Conservation (phyloP, 2,888 invertebrate species). For the Cephalotes varians region DNA sequence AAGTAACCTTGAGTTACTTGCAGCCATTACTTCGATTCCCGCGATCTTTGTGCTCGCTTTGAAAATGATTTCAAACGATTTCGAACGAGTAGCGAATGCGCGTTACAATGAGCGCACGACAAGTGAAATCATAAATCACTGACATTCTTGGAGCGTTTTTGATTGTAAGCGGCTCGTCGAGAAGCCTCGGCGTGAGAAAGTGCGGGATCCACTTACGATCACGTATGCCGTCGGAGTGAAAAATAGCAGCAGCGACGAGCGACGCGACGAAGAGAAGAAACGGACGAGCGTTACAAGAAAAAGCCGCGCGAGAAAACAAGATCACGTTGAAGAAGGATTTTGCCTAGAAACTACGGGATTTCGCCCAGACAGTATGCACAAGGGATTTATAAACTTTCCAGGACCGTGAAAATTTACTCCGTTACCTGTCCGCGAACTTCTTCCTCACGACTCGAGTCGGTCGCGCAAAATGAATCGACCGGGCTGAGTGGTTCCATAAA, state of each 20-base stretch:
- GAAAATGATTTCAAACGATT: slow-evolving; percentile 23
- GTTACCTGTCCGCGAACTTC: slow-evolving; percentile 67
- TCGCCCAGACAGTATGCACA: slow-evolving; percentile 58
- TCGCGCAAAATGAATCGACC: slow-evolving; percentile 64
- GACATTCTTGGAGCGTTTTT: neutral
- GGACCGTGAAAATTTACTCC: slow-evolving; percentile 65
- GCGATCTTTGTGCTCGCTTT: slow-evolving; percentile 12
- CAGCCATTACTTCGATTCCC: slow-evolving; percentile 24
- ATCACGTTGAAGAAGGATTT: slow-evolving; percentile 56
- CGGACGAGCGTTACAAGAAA: slow-evolving; percentile 26
- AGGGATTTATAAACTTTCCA: slow-evolving; percentile 61
- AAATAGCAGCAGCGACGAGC: slow-evolving; percentile 74
- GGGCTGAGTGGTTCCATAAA: slow-evolving; percentile 47
- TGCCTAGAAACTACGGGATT: slow-evolving; percentile 60
- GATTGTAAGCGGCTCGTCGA: slow-evolving; percentile 2
- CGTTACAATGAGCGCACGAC: neutral
- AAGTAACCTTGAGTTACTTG: slow-evolving; percentile 36
- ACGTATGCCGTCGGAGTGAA: slow-evolving; percentile 77
- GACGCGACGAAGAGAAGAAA: slow-evolving; percentile 59
- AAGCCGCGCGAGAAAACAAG: slow-evolving; percentile 64
- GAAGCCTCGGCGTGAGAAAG: slow-evolving; percentile 33
- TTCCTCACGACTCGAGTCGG: slow-evolving; percentile 54
- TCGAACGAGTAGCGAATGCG: slow-evolving; percentile 7
- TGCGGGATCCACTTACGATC: slow-evolving; percentile 67
- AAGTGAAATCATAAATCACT: slow-evolving; percentile 31